Conservation (phyloP, 2,113 vertebrate genomes). For the Callaeas wilsoni region DNA sequence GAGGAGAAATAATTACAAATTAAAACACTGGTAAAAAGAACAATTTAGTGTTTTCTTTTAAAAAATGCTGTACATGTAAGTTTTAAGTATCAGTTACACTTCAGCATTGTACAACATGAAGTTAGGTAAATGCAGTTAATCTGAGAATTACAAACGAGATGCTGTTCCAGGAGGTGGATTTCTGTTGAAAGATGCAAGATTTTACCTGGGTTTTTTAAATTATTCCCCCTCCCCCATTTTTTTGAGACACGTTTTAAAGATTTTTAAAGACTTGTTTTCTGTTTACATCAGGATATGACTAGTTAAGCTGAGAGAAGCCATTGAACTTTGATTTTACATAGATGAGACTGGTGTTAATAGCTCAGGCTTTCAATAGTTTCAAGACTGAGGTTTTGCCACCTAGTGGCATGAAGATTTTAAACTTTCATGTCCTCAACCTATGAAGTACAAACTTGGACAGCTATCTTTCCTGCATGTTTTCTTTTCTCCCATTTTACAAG, state of each 20-base stretch:
- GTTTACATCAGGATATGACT: not conserved
- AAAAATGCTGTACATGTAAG: not conserved
- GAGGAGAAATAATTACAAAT: not conserved
- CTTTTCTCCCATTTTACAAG: not conserved
- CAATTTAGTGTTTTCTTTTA: not conserved
- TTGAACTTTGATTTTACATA: not conserved
- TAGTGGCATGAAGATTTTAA: not conserved
- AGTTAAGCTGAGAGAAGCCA: not conserved
- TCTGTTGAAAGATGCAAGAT: not conserved
- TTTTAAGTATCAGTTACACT: not conserved
- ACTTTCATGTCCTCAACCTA: not conserved
- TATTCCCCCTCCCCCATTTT: accelerated
- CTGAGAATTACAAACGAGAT: not conserved
- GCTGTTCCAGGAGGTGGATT: not conserved
- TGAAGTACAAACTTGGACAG: not conserved
- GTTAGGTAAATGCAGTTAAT: not conserved
- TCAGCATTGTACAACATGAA: not conserved
- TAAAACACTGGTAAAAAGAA: accelerated
- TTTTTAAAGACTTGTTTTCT: not conserved
- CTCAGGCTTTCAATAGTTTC: not conserved
- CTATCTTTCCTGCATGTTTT: not conserved
- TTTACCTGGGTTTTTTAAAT: not conserved
- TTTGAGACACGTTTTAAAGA: not conserved
- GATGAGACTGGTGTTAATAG: not conserved
- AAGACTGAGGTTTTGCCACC: not conserved